Evolutionary conservation across 2,113 vertebrate species (phyloP), one percentile per base, ranked within the genome.

Genomic region (Acanthisitta chloris): DNA sequence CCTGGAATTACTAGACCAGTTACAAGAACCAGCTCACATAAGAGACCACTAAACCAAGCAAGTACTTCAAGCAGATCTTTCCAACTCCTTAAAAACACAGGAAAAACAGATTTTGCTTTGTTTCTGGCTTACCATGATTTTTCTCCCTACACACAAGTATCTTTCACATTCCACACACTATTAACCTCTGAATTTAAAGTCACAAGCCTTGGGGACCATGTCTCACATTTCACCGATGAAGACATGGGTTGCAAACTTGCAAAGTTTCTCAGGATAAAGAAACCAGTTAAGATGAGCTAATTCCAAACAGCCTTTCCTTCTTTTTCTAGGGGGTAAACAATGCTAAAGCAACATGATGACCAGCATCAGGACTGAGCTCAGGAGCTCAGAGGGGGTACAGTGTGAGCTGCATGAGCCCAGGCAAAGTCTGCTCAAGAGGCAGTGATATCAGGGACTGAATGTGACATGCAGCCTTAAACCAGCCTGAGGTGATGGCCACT

Each of bases 381-480:
- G 23, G 38, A 45, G 18, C 70, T 38, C 38, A 17, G 21, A 26
- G 12, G 0, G 3, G 18, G 3, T 28, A 19, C 10, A 12, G 25
- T 0, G 0, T 0, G 5, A 31, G 20, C 12, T 49, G 12, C 3
- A 0, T 0, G 14, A 26, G 8, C 20, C 9, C 34, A 49, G 25
- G 17, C 10, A 71, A 77, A 34, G 17, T 16, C 42, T 14, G 12
- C 28, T 6, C n/a, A 31, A 28, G 24, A 55, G 33, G 8, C 55
- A 10, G 26, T 2, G 45, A 21, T 13, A 6, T 4, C 58, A 52
- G 55, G 14, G 46, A 26, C n/a, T 8, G 8, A 43, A 58, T 1
- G 9, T 1, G 1, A 45, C 10, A 5, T 15, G 21, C 40, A 48
- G 42, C 52, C n/a, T 58, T 72, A 42, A 58, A 80, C 10, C 61